Base-by-base conservation (phyloP, 2,888 invertebrate species). In the Agrotis puta region DNA sequence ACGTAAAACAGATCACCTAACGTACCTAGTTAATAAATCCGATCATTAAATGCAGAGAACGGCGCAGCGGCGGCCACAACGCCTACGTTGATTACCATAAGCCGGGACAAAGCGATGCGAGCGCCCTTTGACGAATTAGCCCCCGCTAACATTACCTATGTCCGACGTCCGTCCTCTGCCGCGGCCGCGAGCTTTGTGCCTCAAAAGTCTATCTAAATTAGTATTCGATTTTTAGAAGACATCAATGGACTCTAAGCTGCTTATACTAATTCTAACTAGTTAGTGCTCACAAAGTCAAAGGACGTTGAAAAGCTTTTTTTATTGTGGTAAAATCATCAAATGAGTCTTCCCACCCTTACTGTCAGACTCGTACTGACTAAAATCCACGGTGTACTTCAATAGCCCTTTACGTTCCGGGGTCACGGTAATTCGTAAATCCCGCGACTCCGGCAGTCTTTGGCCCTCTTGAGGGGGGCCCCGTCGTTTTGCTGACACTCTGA, bases 71-170 rank as follows among this genome's bases (percentile, higher is more conserved):
- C 66, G 73, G 73, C 88, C 87, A 85, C 88, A 86, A 87, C 87
- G 85, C 87, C 89, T 88, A 83, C 91, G 90, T 90, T 95, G 94
- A 95, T 95, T 95, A 95, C 94, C 93, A 94, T 94, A 94, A 94
- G 94, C 94, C 90, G 88, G 90, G 89, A 94, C 94, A 95, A 94
- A 95, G 94, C 93, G 92, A 88, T 83, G 84, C 88, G 88, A 86
- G 87, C 86, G 88, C 91, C 94, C 95, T 95, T 95, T 95, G 95
- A 94, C 93, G 94, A 95, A 95, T 95, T 95, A 95, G 92, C 92
- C 69, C 90, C 89, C 90, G 89, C 91, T 90, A 90, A 91, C 92
- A 91, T 92, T 89, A 90, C 89, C 91, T 86, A 88, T 88, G 89
- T 88, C 88, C 85, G 71, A 88, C 87, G 89, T 88, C 88, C 85